A percentile compares a stretch with the other conserved stretches of the same genome.
These are phyloP conservation scores for Triplophysa siluroides DNA, from an alignment of 2,113 vertebrate genomes.

Conservation along the genomic window DNA sequence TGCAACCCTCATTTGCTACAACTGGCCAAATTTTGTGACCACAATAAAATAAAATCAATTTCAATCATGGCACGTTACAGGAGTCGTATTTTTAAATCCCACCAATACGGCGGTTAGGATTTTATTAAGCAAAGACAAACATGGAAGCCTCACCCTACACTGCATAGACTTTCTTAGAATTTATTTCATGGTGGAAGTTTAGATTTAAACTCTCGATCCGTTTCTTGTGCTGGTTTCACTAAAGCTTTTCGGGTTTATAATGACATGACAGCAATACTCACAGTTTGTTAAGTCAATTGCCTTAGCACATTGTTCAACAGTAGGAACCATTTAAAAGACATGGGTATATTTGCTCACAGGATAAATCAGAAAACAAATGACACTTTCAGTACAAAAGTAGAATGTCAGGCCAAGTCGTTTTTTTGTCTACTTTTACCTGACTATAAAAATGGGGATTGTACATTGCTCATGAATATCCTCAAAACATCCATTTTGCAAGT, in stretches of 20 bases:
- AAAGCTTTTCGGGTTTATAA: slow-evolving; percentile 80
- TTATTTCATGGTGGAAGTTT: slow-evolving; percentile 55
- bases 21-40: slow-evolving; percentile 71
- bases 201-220: slow-evolving; percentile 51
- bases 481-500: slow-evolving; percentile 66
- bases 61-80: slow-evolving; percentile 78
- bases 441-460: slow-evolving; percentile 76
- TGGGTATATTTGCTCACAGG: slow-evolving; percentile 72
- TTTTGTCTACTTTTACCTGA: slow-evolving; percentile 56
- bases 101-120: slow-evolving; percentile 52
- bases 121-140: slow-evolving; percentile 66
- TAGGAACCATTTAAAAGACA: slow-evolving; percentile 67
- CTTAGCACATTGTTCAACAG: slow-evolving; percentile 69
- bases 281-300: slow-evolving; percentile 69
- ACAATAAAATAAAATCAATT: slow-evolving; percentile 42
- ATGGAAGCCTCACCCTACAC: slow-evolving; percentile 76
- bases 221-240: slow-evolving; percentile 82
- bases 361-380: slow-evolving; percentile 70
- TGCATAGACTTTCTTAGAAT: slow-evolving; percentile 78
- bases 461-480: slow-evolving; percentile 70
- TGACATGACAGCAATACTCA: slow-evolving; percentile 72
- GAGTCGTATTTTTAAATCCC: slow-evolving; percentile 67
- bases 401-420: slow-evolving; percentile 70
- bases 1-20: slow-evolving; percentile 77
- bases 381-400: slow-evolving; percentile 74